phyloP scores from a whole-genome alignment of 2,797 vertebrate species.

The Phoxinus dragarum region DNA sequence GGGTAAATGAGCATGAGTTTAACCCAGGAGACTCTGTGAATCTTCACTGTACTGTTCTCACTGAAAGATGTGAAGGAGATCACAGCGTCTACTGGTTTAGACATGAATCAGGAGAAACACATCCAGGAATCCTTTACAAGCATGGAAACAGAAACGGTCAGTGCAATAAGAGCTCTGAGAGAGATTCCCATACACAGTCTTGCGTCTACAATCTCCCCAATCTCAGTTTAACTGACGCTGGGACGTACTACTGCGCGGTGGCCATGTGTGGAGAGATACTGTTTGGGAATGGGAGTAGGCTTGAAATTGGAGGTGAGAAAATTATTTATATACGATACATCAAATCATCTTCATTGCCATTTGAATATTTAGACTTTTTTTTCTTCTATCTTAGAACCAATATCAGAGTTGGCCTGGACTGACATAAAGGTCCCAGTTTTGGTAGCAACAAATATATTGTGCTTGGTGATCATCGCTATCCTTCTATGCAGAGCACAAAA shows the following conservation, averaged over 20 bases:
- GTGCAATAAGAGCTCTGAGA: conserved; percentile 27
- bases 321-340: not conserved
- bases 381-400: conserved; percentile 14
- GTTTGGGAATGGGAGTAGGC: conserved; percentile 36
- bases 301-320: conserved; percentile 36
- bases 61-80: conserved; percentile 22
- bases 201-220: conserved; percentile 47
- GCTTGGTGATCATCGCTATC: conserved; percentile 29
- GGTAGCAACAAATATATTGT: conserved; percentile 21
- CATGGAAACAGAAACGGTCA: conserved; percentile 35
- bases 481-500: conserved; percentile 19
- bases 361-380: not conserved
- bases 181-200: conserved; percentile 10
- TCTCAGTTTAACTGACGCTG: conserved; percentile 31
- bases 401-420: not conserved
- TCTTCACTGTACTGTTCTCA: conserved; percentile 40
- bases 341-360: not conserved
- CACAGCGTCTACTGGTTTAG: conserved; percentile 52
- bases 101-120: conserved; percentile 36
- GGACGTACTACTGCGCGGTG: conserved; percentile 47
- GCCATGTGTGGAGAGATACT: conserved; percentile 50
- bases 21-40: conserved; percentile 40
- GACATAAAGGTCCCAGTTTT: conserved; percentile 10
- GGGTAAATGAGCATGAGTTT: not conserved
- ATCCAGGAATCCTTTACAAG: conserved; percentile 49